Evolutionary conservation across 2,888 invertebrate species (phyloP), one percentile per base, ranked within the genome.

Genomic region (Ophion slaviceki): DNA sequence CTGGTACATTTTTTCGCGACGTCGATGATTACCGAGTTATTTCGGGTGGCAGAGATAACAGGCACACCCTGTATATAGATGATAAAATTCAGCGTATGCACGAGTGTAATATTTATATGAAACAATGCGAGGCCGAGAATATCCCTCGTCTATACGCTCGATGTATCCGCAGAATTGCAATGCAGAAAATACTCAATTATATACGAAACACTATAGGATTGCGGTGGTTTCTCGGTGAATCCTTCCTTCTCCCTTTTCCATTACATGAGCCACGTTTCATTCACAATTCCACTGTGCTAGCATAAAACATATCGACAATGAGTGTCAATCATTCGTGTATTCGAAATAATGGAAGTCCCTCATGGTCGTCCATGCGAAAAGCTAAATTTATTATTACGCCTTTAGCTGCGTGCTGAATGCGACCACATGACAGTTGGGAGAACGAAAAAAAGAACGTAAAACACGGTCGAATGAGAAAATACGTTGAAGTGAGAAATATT

Each of bases 301-400:
- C n/a, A 61, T 70, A 61, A 28, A 70, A 68, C 68, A 68, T 32
- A 79, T 75, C 14, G 47, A 83, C 83, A 83, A 83, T 83, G 78
- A 79, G 79, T 83, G 83, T 79, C 83, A 83, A 83, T 83, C 83
- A 83, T 72, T 74, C 68, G 74, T 17, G 53, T 7, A 78, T 79
- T 47, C 47, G 78, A 68, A 75, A 79, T 68, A 59, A 64, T 74
- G 61, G 20, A 28, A 74, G 79, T 68, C 71, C 71, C 68, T 66
- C 66, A 76, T 82, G 77, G 66, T 53, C 59, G 70, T 17, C 53
- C 24, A 64, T 14, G 57, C 62, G 57, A 71, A 76, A 75, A 70
- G 53, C 28, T 32, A 47, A 24, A 64, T 75, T 47, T 36, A 75
- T 75, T 75, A 62, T 75, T 45, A 24, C 32, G 40, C 62, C 11